phyloP scores from a whole-genome alignment of 2,797 vertebrate species.

The Oreortyx pictus region DNA sequence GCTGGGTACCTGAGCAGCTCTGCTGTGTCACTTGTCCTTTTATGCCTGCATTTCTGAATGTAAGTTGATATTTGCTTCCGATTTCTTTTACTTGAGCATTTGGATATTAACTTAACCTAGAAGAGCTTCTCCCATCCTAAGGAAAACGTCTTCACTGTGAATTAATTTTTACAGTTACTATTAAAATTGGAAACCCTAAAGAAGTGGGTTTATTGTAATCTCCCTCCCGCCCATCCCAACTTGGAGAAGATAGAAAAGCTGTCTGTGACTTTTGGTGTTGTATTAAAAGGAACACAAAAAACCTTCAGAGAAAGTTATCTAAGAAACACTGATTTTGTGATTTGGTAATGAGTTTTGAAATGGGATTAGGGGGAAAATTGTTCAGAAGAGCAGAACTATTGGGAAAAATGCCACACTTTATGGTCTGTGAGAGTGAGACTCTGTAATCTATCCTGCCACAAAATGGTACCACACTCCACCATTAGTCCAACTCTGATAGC shows the following conservation, averaged over 20 bases:
- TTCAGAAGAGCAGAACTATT: background rate
- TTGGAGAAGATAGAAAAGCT: too few species aligned
- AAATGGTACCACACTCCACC: background rate
- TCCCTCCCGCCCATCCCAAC: background rate
- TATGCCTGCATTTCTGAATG: background rate
- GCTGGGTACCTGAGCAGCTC: background rate
- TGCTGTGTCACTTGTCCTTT: background rate
- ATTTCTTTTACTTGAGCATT: background rate
- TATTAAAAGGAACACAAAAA: too few species aligned
- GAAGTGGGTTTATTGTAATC: background rate
- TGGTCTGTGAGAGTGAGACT: background rate
- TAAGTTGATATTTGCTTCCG: conserved; percentile 34
- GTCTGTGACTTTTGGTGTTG: too few species aligned
- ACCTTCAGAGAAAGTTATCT: too few species aligned
- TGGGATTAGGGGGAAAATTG: background rate
- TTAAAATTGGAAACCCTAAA: background rate
- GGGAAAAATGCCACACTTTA: background rate
- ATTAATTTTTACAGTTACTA: rapidly evolving
- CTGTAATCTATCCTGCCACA: background rate
- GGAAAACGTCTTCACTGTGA: background rate
- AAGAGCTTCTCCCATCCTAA: background rate
- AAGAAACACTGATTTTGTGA: background rate
- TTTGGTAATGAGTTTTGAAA: background rate
- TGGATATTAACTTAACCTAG: background rate
- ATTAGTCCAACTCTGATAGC: background rate